phyloP scores from a whole-genome alignment of 2,888 invertebrate genomes.

The Andricus curvator region DNA sequence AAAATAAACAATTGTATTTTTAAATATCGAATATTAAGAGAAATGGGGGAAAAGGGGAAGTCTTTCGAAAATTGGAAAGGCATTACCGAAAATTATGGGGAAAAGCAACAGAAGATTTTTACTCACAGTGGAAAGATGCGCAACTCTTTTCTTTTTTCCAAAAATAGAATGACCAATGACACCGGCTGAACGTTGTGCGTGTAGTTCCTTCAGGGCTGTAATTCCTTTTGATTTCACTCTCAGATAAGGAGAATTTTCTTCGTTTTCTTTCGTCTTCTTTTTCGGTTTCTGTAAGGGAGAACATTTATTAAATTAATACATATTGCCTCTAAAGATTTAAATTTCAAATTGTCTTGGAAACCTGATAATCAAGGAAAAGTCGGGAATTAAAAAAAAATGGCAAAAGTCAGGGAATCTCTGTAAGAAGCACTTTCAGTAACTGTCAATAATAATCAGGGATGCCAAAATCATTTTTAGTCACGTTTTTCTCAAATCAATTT shows the following conservation, averaged over 20 bases:
- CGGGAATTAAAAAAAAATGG: no score
- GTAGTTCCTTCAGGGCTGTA: slow-evolving; percentile 47
- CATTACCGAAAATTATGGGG: slow-evolving; percentile 22
- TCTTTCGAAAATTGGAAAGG: slow-evolving; percentile 3
- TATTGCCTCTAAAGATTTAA: not conserved
- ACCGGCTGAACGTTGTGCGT: slow-evolving; percentile 4
- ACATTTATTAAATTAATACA: slow-evolving; percentile 6
- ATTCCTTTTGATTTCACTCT: slow-evolving; percentile 55
- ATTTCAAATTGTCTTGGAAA: no score
- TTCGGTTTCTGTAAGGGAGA: slow-evolving; percentile 40
- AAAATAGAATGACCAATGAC: slow-evolving; percentile 12
- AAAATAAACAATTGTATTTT: no score
- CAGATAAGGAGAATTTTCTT: slow-evolving; percentile 59
- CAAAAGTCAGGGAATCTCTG: no score
- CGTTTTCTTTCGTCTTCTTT: slow-evolving; percentile 51
- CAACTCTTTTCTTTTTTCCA: slow-evolving; percentile 1
- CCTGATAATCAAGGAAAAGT: no score
- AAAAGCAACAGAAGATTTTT: not conserved
- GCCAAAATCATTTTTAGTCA: no score
- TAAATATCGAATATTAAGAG: no score
- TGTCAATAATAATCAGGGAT: no score
- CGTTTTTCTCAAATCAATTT: no score
- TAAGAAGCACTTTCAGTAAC: no score
- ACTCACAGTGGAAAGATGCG: not conserved
- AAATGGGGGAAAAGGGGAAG: no score